Conservation (phyloP, 1,140 invertebrate genomes). For the Drepana arcuata region DNA sequence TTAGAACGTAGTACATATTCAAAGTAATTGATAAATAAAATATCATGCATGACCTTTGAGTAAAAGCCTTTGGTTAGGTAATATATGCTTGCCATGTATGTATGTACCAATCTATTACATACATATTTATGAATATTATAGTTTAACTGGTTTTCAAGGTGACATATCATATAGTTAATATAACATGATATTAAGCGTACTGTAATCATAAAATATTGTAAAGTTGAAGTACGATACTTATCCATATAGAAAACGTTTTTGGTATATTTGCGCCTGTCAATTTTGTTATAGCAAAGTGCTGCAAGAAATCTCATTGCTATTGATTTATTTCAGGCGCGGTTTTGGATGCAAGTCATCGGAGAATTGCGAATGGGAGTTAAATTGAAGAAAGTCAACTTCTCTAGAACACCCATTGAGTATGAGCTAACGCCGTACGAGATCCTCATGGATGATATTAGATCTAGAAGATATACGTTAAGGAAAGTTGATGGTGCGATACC, state of each 20-base stretch:
- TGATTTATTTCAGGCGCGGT: constrained; percentile 80
- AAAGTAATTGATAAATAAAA: too few species aligned
- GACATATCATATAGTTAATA: too few species aligned
- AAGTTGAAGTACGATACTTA: too few species aligned
- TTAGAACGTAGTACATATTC: too few species aligned
- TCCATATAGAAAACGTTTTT: background rate
- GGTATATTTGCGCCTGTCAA: constrained; percentile 13
- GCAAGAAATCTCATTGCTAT: constrained; percentile 17
- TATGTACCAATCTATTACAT: too few species aligned
- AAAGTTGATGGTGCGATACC: constrained; percentile 90
- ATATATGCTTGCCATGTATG: too few species aligned
- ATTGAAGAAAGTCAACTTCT: constrained; percentile 90
- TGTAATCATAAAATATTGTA: too few species aligned
- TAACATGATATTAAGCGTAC: too few species aligned
- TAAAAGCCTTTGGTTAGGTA: too few species aligned
- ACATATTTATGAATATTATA: too few species aligned
- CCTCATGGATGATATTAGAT: constrained; percentile 95
- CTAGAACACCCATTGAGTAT: constrained; percentile 84
- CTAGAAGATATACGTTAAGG: constrained; percentile 86
- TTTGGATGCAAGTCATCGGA: constrained; percentile 97
- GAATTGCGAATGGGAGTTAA: constrained; percentile 88
- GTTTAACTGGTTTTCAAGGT: too few species aligned
- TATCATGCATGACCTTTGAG: too few species aligned
- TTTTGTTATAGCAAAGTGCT: constrained; percentile 22
- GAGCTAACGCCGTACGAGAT: constrained; percentile 98